Percentiles rank a stretch among this genome's conserved stretches.
Conservation (phyloP, 2,888 invertebrate species). For the Furcula furcula region DNA sequence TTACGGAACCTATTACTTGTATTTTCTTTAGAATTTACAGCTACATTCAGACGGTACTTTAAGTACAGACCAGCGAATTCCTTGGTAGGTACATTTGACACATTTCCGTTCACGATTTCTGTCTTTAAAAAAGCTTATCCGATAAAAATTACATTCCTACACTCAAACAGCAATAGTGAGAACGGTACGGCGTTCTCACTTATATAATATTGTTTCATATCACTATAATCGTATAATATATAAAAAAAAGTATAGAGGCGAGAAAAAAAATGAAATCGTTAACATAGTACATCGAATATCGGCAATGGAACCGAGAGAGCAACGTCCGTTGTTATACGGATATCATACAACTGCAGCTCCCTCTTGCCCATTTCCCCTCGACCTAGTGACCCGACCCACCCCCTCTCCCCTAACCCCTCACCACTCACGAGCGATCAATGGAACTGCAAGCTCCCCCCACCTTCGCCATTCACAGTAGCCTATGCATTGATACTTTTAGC, state of each 20-base stretch:
- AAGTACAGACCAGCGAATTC: too few species aligned
- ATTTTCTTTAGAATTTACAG: too few species aligned
- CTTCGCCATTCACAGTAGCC: conserved; percentile 50
- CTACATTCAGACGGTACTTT: too few species aligned
- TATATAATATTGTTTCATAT: conserved; percentile 40
- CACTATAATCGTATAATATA: conserved; percentile 37
- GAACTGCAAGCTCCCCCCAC: conserved; percentile 37
- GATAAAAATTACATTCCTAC: too few species aligned
- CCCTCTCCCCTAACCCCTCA: conserved; percentile 29
- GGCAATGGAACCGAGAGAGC: conserved; percentile 33
- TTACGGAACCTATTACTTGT: too few species aligned
- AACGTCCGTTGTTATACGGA: conserved; percentile 26
- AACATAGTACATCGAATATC: conserved; percentile 35
- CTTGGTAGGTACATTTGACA: too few species aligned
- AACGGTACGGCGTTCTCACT: too few species aligned
- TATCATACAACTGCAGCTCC: conserved; percentile 30
- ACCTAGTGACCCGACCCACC: conserved; percentile 63
- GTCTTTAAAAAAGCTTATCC: too few species aligned
- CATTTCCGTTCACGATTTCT: too few species aligned
- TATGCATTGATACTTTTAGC: conserved; percentile 52
- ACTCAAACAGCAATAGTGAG: too few species aligned
- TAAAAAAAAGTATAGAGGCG: conserved; percentile 32
- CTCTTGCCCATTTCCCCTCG: conserved; percentile 39
- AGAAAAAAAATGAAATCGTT: conserved; percentile 39
- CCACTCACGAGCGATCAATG: conserved; percentile 64